These are phyloP conservation scores for Brachyptera risi DNA, from an alignment of 2,888 invertebrate genomes.

Conservation along the genomic window DNA sequence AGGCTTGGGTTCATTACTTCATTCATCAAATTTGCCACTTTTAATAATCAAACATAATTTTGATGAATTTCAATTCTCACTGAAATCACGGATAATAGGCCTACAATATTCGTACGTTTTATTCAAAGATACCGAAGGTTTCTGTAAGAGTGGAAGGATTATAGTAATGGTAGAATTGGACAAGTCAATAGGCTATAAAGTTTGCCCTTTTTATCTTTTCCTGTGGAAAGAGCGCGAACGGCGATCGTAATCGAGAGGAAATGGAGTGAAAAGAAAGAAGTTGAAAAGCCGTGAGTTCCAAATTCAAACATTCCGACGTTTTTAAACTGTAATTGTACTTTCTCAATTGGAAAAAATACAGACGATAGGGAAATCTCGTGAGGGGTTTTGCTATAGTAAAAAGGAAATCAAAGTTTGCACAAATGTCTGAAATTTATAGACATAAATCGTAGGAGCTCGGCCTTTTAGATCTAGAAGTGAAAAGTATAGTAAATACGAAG, in stretches of 20 bases:
- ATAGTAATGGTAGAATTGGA: slow-evolving; percentile 17
- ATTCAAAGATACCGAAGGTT: not conserved
- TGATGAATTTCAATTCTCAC: too few relatives aligned
- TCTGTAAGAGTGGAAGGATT: not conserved
- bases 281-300: not conserved
- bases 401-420: not conserved
- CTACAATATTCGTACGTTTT: too few relatives aligned
- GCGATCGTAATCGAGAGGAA: slow-evolving; percentile 14
- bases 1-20: too few relatives aligned
- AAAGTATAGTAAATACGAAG: too few relatives aligned
- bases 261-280: slow-evolving; percentile 2
- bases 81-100: too few relatives aligned
- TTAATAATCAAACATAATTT: too few relatives aligned
- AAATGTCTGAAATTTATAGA: too few relatives aligned
- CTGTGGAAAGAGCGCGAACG: slow-evolving; percentile 1
- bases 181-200: slow-evolving; percentile 18
- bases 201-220: slow-evolving; percentile 14
- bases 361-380: slow-evolving; percentile 1
- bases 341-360: slow-evolving; percentile 15
- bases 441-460: too few relatives aligned
- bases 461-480: too few relatives aligned
- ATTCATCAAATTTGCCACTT: too few relatives aligned
- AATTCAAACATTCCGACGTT: slow-evolving; percentile 10
- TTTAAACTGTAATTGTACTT: slow-evolving; percentile 16
- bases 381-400: not conserved